Evolutionary conservation across 2,888 invertebrate species (phyloP).

Genomic region (Pseudeuparius sepicola): DNA sequence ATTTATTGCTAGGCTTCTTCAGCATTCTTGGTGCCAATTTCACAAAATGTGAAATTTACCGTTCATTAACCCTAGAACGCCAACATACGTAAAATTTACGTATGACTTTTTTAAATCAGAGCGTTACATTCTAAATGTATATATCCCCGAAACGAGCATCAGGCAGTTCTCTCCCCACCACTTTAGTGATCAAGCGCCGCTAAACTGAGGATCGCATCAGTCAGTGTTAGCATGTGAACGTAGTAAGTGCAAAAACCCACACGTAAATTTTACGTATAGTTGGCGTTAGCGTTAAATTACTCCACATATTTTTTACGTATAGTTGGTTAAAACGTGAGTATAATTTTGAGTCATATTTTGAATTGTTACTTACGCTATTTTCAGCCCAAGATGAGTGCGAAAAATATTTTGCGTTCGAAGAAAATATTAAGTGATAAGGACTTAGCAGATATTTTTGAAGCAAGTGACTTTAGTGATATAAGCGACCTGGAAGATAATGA

Average conservation of each 20-base stretch:
- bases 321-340: too few relatives aligned
- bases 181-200: conserved; percentile 1
- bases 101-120: background rate
- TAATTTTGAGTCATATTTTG: background rate
- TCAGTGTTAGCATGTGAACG: background rate
- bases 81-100: conserved; percentile 7
- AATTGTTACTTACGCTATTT: background rate
- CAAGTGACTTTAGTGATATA: too few relatives aligned
- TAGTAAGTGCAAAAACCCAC: background rate
- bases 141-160: background rate
- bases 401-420: conserved; percentile 1
- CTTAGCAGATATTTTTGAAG: background rate
- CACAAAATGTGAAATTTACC: too few relatives aligned
- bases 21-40: too few relatives aligned
- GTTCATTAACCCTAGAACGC: conserved; percentile 8
- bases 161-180: background rate
- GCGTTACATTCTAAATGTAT: background rate
- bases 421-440: conserved; percentile 3
- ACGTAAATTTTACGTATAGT: conserved; percentile 7
- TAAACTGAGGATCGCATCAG: conserved; percentile 2
- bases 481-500: background rate
- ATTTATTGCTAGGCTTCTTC: too few relatives aligned
- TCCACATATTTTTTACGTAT: too few relatives aligned
- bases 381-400: conserved; percentile 5
- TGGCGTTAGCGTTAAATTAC: conserved; percentile 1